These are phyloP conservation scores for Drosophila koepferae DNA, from an alignment of 2,888 invertebrate species.

Conservation along the genomic window DNA sequence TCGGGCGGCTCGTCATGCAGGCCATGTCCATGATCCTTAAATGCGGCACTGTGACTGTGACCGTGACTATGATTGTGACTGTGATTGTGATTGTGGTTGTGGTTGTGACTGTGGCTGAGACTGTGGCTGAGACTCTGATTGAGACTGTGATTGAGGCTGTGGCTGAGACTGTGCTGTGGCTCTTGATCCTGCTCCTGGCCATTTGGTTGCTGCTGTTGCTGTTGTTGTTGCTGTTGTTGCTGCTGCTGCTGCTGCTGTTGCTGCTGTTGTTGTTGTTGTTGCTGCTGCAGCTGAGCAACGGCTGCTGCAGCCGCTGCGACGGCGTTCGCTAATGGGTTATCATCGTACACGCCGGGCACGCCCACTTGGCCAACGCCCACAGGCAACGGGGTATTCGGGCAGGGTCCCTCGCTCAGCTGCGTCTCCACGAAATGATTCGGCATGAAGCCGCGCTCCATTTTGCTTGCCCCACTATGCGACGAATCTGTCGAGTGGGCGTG, in stretches of 20 bases:
- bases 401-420: slow-evolving; percentile 77
- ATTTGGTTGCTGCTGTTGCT: slow-evolving; percentile 31
- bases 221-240: slow-evolving; percentile 37
- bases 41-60: slow-evolving; percentile 46
- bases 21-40: slow-evolving; percentile 49
- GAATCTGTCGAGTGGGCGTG: slow-evolving; percentile 81
- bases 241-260: slow-evolving; percentile 56
- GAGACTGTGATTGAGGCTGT: slow-evolving; percentile 31
- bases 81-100: slow-evolving; percentile 34
- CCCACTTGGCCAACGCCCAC: slow-evolving; percentile 27
- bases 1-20: slow-evolving; percentile 65
- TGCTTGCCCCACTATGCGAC: slow-evolving; percentile 79
- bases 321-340: slow-evolving; percentile 64
- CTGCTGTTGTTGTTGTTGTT: slow-evolving; percentile 61
- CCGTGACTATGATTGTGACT: slow-evolving; percentile 34
- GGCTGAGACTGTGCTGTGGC: slow-evolving; percentile 7
- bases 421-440: slow-evolving; percentile 85
- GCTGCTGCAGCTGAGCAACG: slow-evolving; percentile 55
- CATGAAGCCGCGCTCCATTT: slow-evolving; percentile 80
- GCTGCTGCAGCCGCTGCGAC: slow-evolving; percentile 67
- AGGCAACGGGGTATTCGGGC: slow-evolving; percentile 24
- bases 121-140: slow-evolving; percentile 27
- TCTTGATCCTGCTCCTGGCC: slow-evolving; percentile 36
- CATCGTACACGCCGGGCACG: slow-evolving; percentile 57
- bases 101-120: slow-evolving; percentile 36